These are phyloP conservation scores for Agelaius phoeniceus DNA, from an alignment of 2,113 vertebrate genomes.

Conservation along the genomic window DNA sequence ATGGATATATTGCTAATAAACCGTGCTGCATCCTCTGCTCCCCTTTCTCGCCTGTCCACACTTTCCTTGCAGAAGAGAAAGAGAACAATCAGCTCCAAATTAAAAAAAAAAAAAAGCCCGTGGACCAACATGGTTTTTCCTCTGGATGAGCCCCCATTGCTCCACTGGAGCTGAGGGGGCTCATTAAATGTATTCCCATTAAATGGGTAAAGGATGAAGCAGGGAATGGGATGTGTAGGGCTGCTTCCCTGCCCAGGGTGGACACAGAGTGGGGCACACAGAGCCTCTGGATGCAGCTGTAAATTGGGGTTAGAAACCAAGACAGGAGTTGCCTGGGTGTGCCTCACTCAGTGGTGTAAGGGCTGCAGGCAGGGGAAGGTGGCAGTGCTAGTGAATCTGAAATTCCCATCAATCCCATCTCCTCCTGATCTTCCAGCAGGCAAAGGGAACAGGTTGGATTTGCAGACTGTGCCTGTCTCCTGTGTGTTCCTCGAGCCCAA, in stretches of 20 bases:
- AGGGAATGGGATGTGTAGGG: not conserved
- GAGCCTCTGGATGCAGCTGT: not conserved
- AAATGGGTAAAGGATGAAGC: not conserved
- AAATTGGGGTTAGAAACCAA: not conserved
- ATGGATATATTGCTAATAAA: not conserved
- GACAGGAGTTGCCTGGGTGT: not conserved
- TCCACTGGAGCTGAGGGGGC: not conserved
- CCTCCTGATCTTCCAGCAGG: not conserved
- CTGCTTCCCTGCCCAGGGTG: not conserved
- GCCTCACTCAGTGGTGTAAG: not conserved
- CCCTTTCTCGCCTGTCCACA: not conserved
- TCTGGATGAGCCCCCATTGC: not conserved
- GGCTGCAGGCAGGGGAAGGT: not conserved
- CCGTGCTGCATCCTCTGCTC: not conserved
- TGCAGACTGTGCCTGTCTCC: not conserved
- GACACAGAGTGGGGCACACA: not conserved
- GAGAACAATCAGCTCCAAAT: not conserved
- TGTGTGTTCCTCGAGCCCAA: accelerated
- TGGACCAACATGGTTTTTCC: not conserved
- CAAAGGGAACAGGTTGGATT: accelerated
- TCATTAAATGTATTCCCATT: not conserved
- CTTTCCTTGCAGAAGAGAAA: not conserved
- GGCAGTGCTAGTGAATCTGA: not conserved
- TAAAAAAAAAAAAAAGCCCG: not conserved
- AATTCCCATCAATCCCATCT: not conserved